phyloP scores from a whole-genome alignment of 92 coral and sea anemone species.

The Bergia puertoricense region DNA sequence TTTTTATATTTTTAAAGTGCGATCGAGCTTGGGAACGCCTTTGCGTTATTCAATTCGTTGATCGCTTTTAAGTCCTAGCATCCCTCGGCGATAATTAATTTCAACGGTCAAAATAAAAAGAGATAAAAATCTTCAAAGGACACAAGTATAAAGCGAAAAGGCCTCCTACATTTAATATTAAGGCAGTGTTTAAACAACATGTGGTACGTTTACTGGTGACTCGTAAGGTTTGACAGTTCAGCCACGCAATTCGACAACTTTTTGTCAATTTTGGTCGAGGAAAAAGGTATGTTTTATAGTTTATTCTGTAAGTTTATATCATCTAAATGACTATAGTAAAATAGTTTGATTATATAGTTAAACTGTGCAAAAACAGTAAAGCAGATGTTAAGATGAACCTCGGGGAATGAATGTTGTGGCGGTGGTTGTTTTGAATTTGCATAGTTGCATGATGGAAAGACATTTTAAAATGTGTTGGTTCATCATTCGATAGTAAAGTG shows the following conservation, averaged over 20 bases:
- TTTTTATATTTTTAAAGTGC: background rate
- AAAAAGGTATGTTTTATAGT: background rate
- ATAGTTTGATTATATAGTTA: too few relatives aligned
- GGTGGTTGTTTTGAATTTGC: background rate
- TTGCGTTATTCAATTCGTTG: background rate
- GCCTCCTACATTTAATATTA: background rate
- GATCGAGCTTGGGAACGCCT: background rate
- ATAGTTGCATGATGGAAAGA: background rate
- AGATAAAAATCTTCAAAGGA: background rate
- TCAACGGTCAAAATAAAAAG: background rate
- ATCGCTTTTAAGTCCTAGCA: background rate
- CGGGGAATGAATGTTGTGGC: too few relatives aligned
- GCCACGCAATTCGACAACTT: background rate
- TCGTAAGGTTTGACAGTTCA: background rate
- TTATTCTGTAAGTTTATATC: background rate
- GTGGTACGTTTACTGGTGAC: background rate
- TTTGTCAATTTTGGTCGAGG: background rate
- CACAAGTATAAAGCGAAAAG: too few relatives aligned
- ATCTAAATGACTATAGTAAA: too few relatives aligned
- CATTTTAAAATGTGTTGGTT: too few relatives aligned
- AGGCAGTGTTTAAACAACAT: background rate
- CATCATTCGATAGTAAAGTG: background rate
- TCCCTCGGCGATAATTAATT: slow-evolving; percentile 2
- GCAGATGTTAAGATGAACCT: too few relatives aligned
- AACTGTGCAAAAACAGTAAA: background rate